These are phyloP conservation scores for Sebastolobus alascanus DNA, from an alignment of 2,797 vertebrate genomes.

Conservation along the genomic window DNA sequence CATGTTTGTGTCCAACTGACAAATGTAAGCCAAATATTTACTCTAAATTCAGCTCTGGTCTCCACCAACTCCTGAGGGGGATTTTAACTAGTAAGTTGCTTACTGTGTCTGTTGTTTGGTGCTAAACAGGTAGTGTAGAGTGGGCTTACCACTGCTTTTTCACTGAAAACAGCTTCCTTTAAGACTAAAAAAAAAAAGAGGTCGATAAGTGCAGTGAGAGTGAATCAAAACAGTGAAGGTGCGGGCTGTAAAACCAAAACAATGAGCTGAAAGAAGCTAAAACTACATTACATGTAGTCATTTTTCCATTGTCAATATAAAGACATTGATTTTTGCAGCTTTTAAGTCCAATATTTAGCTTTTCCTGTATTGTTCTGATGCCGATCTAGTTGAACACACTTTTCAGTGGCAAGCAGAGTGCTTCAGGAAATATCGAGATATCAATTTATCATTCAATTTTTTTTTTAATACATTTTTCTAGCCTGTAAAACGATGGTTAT, in stretches of 20 bases:
- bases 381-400: background rate
- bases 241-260: background rate
- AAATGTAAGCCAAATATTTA: constrained; percentile 5
- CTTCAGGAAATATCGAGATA: background rate
- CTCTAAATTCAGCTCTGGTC: background rate
- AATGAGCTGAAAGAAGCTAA: background rate
- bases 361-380: background rate
- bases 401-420: background rate
- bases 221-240: background rate
- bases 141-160: background rate
- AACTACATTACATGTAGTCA: background rate
- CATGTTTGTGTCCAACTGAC: background rate
- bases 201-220: background rate
- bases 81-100: background rate
- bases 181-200: background rate
- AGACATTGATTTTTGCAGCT: background rate
- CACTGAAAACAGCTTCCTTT: background rate
- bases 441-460: background rate
- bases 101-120: background rate
- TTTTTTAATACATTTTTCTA: background rate
- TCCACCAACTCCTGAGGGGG: background rate
- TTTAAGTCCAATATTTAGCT: background rate
- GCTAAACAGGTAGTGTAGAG: background rate
- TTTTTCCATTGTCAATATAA: background rate
- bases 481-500: background rate